These are phyloP conservation scores for Macrotrachela quadricornifera DNA, from an alignment of 1,140 invertebrate genomes.

Conservation along the genomic window DNA sequence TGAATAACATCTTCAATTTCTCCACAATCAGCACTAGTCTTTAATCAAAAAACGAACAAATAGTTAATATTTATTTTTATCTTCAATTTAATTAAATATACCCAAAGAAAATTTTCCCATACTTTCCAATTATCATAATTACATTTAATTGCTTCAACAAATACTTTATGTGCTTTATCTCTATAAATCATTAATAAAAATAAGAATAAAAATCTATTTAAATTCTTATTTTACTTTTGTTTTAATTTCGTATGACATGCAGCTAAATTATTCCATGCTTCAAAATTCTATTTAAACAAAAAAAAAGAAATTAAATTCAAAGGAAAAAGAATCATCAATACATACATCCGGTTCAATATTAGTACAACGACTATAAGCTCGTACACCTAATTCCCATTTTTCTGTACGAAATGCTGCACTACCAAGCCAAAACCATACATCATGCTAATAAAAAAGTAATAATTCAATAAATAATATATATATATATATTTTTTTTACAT, in stretches of 20 bases:
- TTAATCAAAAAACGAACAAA: neutral
- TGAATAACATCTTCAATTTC: conserved; percentile 44
- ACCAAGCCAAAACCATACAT: conserved; percentile 61
- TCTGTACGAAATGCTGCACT: conserved; percentile 55
- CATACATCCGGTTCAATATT: conserved; percentile 53
- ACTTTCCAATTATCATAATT: conserved; percentile 87
- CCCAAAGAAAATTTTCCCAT: conserved; percentile 57
- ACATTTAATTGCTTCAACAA: conserved; percentile 64
- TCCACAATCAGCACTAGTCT: conserved; percentile 27
- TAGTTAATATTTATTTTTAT: too few relatives aligned
- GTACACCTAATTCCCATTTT: conserved; percentile 57
- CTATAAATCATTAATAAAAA: conserved; percentile 12
- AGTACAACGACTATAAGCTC: conserved; percentile 62
- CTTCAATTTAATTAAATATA: conserved; percentile 7
- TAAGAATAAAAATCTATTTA: neutral
- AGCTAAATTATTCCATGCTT: conserved; percentile 90
- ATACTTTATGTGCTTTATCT: conserved; percentile 40
- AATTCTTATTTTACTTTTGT: conserved; percentile 40
- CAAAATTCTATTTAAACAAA: conserved; percentile 49
- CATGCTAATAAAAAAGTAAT: conserved; percentile 16
- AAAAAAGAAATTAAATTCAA: conserved; percentile 1
- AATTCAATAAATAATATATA: neutral
- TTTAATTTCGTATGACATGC: conserved; percentile 68
- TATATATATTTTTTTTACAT: neutral
- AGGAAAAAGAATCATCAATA: neutral